phyloP scores from a whole-genome alignment of 2,797 vertebrate genomes.

The Microchirus variegatus region DNA sequence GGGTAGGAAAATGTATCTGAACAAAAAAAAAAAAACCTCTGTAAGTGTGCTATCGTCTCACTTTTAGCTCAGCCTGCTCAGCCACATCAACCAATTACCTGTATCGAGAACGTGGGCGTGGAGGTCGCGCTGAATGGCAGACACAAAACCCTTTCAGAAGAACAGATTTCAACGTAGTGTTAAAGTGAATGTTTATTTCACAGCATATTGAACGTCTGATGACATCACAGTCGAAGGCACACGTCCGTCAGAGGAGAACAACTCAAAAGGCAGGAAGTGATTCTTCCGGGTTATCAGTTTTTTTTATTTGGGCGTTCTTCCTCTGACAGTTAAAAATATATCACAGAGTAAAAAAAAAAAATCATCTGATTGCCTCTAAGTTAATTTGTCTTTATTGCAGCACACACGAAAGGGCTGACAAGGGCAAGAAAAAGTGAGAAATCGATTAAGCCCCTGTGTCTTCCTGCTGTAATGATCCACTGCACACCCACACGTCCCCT shows the following conservation, averaged over 20 bases:
- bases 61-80: constrained; percentile 19
- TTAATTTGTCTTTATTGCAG: constrained; percentile 79
- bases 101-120: constrained; percentile 6
- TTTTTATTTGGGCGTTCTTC: constrained; percentile 26
- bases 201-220: constrained; percentile 7
- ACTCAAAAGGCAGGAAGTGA: constrained; percentile 4
- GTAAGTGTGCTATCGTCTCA: constrained; percentile 26
- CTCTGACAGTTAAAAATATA: constrained; percentile 59
- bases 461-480: constrained; percentile 52
- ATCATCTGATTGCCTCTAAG: constrained; percentile 72
- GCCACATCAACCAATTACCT: background rate
- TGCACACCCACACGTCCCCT: constrained; percentile 49
- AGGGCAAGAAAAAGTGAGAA: constrained; percentile 68
- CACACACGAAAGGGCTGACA: constrained; percentile 70
- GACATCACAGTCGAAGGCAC: no score
- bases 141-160: constrained; percentile 25
- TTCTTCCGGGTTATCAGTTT: constrained; percentile 26
- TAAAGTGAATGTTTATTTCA: background rate
- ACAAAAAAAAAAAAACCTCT: constrained; percentile 16
- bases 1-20: constrained; percentile 18
- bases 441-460: constrained; percentile 73
- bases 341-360: constrained; percentile 60
- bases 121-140: constrained; percentile 33
- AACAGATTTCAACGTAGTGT: constrained; percentile 1
- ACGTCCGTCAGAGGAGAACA: background rate